Evolutionary conservation across 1,140 invertebrate genomes (phyloP).

Genomic region (Drosophila novamexicana): DNA sequence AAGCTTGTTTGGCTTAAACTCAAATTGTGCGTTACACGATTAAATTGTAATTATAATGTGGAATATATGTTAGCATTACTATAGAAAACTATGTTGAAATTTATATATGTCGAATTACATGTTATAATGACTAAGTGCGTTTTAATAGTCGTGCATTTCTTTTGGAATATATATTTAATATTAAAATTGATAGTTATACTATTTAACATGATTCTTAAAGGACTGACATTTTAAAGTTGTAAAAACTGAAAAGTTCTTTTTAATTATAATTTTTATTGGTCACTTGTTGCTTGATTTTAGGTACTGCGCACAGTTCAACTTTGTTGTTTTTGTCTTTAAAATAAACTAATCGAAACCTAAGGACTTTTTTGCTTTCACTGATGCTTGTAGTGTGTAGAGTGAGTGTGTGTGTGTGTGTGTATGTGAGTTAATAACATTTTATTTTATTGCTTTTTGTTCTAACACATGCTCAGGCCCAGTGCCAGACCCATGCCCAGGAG

Average conservation of each 20-base stretch:
- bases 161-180: conserved; percentile 5
- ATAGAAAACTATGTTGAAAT: conserved; percentile 2
- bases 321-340: conserved; percentile 63
- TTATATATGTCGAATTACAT: neutral
- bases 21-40: neutral
- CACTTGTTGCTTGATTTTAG: conserved; percentile 73
- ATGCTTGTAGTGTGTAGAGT: conserved; percentile 36
- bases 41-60: neutral
- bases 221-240: neutral
- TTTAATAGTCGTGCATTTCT: conserved; percentile 19
- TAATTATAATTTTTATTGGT: conserved; percentile 61
- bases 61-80: conserved; percentile 5
- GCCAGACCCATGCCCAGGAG: too few relatives aligned
- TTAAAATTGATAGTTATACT: neutral
- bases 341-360: conserved; percentile 69
- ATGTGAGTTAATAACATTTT: conserved; percentile 50
- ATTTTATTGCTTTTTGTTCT: conserved; percentile 69
- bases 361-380: conserved; percentile 29
- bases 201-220: conserved; percentile 13
- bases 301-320: conserved; percentile 70
- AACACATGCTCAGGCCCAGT: conserved; percentile 35
- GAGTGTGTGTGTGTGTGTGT: conserved; percentile 24
- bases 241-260: conserved; percentile 26
- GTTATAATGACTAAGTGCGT: conserved; percentile 7
- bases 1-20: neutral